Conservation (phyloP, 2,888 invertebrate genomes). For the Micropterix aruncella region DNA sequence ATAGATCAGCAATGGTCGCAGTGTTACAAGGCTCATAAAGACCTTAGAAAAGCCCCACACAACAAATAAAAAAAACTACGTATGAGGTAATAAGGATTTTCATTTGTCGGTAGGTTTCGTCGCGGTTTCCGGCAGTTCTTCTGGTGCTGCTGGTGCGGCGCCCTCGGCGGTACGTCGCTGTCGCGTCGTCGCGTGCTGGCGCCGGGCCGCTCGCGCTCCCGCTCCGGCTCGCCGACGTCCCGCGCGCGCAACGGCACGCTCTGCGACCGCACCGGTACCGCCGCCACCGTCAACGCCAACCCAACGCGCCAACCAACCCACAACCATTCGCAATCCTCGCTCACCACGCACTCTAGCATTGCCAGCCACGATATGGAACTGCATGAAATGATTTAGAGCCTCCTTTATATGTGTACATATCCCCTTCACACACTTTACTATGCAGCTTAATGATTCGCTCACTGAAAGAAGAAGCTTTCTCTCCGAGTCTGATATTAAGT, state of each 20-base stretch:
- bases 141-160: conserved; percentile 72
- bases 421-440: too few species aligned
- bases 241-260: conserved; percentile 30
- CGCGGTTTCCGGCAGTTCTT: conserved; percentile 89
- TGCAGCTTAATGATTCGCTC: too few species aligned
- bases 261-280: background rate
- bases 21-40: too few species aligned
- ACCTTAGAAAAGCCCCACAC: too few species aligned
- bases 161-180: conserved; percentile 51
- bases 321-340: background rate
- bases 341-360: background rate
- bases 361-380: background rate
- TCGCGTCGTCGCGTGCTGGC: conserved; percentile 63
- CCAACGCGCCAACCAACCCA: background rate
- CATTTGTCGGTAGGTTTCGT: conserved; percentile 57
- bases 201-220: conserved; percentile 63
- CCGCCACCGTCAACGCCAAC: background rate
- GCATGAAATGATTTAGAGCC: background rate
- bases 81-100: too few species aligned
- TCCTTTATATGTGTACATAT: too few species aligned
- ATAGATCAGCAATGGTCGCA: too few species aligned
- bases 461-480: too few species aligned
- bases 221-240: conserved; percentile 56
- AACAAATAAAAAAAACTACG: too few species aligned
- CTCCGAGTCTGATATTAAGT: too few species aligned